Evolutionary conservation across 2,797 vertebrate species (phyloP).

Genomic region (Avahi laniger): DNA sequence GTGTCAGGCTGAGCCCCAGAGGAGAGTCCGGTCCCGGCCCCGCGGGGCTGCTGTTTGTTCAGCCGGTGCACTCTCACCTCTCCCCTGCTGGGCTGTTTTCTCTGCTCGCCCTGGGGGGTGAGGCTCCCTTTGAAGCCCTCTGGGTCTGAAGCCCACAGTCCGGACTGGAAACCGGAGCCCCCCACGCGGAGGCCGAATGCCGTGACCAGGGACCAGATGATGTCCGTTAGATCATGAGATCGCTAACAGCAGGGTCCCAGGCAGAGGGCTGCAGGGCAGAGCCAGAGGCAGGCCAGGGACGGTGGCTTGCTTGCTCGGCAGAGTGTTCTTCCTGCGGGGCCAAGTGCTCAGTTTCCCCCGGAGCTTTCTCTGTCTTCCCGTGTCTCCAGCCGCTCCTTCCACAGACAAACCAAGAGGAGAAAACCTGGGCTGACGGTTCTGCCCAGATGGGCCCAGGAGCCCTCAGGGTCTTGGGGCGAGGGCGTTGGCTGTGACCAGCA

Average conservation of each 20-base stretch:
- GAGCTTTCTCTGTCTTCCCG: not conserved
- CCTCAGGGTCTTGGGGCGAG: not conserved
- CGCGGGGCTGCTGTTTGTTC: not conserved
- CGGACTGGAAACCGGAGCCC: not conserved
- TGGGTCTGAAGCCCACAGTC: not conserved
- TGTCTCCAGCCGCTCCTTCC: not conserved
- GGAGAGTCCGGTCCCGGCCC: not conserved
- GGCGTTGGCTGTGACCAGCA: not conserved
- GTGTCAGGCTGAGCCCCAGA: not conserved
- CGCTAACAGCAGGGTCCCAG: not conserved
- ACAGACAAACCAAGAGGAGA: not conserved
- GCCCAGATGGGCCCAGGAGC: not conserved
- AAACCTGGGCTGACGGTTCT: not conserved
- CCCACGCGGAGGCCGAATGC: not conserved
- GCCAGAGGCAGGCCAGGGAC: fast-evolving
- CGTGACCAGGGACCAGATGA: not conserved
- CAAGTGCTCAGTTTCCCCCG: not conserved
- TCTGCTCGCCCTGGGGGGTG: not conserved
- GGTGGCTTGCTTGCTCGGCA: not conserved
- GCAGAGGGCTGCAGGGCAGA: not conserved
- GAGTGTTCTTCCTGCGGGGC: too few species aligned
- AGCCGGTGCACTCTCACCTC: slow-evolving; percentile 4
- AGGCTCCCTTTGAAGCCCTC: slow-evolving; percentile 13
- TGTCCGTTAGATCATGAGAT: not conserved
- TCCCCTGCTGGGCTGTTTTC: not conserved